Percentiles rank a stretch among this genome's conserved stretches.
phyloP scores from a whole-genome alignment of 53 echinoderm and acorn worm genomes.

The Stichopus horrens region DNA sequence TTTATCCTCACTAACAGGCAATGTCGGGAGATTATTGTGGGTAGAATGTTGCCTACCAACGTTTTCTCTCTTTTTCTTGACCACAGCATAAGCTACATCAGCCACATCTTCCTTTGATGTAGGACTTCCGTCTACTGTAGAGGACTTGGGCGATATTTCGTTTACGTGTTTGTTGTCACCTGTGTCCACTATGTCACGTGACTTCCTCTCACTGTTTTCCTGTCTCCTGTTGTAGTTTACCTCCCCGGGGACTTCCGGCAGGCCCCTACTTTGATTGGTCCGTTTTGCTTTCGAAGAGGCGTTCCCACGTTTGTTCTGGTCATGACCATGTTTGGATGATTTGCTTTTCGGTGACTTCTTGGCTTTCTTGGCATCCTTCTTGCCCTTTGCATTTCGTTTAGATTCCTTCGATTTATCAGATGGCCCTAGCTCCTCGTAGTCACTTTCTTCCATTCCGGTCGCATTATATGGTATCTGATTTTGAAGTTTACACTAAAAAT shows the following conservation, averaged over 20 bases:
- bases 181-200: not conserved
- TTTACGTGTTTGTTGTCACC: too few species aligned
- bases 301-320: not conserved
- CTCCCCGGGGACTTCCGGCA: not conserved
- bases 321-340: not conserved
- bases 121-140: too few species aligned
- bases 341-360: not conserved
- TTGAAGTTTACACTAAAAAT: not conserved
- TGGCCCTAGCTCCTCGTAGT: constrained; percentile 4
- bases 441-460: constrained; percentile 18
- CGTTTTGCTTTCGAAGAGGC: not conserved
- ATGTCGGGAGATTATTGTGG: not conserved
- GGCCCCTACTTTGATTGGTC: not conserved
- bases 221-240: not conserved
- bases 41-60: too few species aligned
- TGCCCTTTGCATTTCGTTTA: not conserved
- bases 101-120: not conserved
- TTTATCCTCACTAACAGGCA: not conserved
- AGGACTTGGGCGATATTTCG: too few species aligned
- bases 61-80: too few species aligned
- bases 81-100: not conserved
- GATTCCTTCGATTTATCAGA: not conserved
- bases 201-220: not conserved
- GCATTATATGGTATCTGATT: not conserved
- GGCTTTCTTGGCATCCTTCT: too few species aligned